Percentiles rank a stretch among this genome's conserved stretches.
Evolutionary conservation across 2,113 vertebrate genomes (phyloP).

Genomic region (Leiothrix lutea): DNA sequence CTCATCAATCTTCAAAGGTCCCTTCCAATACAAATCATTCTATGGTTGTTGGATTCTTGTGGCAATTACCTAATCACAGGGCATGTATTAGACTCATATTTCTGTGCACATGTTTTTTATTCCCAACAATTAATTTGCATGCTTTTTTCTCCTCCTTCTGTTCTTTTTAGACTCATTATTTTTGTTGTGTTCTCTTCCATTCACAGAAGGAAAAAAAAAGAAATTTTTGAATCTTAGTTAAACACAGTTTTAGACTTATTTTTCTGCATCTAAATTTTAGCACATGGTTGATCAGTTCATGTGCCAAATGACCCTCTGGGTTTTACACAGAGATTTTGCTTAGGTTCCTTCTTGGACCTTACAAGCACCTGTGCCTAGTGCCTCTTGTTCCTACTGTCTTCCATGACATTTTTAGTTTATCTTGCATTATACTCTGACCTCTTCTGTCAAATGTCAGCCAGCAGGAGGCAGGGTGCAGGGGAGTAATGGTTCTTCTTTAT

Average conservation of each 20-base stretch:
- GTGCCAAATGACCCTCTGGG: not conserved
- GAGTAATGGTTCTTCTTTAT: not conserved
- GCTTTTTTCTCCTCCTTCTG: not conserved
- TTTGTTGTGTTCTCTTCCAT: not conserved
- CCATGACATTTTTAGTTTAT: not conserved
- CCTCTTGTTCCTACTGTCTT: not conserved
- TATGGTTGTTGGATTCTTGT: not conserved
- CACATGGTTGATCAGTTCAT: not conserved
- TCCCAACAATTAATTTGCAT: not conserved
- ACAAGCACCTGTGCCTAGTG: not conserved
- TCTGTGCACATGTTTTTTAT: not conserved
- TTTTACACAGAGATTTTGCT: not conserved
- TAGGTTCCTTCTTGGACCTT: not conserved
- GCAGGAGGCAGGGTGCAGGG: not conserved
- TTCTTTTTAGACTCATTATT: not conserved
- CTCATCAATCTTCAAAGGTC: not conserved
- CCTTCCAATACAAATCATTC: not conserved
- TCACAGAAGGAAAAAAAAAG: not conserved
- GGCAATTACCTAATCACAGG: not conserved
- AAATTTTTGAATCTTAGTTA: not conserved
- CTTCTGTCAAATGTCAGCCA: not conserved
- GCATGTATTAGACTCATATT: not conserved
- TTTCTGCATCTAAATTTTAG: not conserved
- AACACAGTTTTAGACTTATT: not conserved
- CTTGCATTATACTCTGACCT: not conserved